These are phyloP conservation scores for Vulpes ferrilata DNA, from an alignment of 2,113 vertebrate genomes.

Conservation along the genomic window DNA sequence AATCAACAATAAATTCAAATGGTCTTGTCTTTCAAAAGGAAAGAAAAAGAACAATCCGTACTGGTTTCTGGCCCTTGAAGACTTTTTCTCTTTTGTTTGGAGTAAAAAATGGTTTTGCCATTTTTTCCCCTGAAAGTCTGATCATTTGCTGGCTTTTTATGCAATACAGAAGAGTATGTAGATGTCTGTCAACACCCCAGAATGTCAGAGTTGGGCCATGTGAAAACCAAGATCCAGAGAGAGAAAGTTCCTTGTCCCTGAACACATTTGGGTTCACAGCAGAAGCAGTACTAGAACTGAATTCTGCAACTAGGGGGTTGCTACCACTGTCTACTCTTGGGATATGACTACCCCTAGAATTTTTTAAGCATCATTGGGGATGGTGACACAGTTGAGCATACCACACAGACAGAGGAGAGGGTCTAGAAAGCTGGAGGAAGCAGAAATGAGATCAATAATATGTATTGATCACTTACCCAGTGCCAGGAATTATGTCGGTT, in stretches of 20 bases:
- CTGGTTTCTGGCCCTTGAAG: not conserved
- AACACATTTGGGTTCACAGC: not conserved
- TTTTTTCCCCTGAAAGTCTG: not conserved
- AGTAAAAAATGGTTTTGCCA: not conserved
- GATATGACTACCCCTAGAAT: not conserved
- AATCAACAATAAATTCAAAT: not conserved
- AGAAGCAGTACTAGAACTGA: not conserved
- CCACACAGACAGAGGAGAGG: not conserved
- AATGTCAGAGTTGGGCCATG: not conserved
- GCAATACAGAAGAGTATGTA: not conserved
- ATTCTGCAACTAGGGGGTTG: not conserved
- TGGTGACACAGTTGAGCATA: too few species aligned
- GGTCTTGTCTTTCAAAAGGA: not conserved
- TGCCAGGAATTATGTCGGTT: not conserved
- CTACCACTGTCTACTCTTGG: not conserved
- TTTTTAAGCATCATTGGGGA: not conserved
- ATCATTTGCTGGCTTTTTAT: not conserved
- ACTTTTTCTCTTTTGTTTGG: not conserved
- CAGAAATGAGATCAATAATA: not conserved
- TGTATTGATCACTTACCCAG: not conserved
- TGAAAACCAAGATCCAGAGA: not conserved
- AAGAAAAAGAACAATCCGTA: not conserved
- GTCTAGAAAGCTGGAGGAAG: not conserved
- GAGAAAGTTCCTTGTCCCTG: not conserved
- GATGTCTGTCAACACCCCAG: not conserved